Evolutionary conservation across 2,113 vertebrate species (phyloP), one percentile per base, ranked within the genome.

Genomic region (Physeter macrocephalus): DNA sequence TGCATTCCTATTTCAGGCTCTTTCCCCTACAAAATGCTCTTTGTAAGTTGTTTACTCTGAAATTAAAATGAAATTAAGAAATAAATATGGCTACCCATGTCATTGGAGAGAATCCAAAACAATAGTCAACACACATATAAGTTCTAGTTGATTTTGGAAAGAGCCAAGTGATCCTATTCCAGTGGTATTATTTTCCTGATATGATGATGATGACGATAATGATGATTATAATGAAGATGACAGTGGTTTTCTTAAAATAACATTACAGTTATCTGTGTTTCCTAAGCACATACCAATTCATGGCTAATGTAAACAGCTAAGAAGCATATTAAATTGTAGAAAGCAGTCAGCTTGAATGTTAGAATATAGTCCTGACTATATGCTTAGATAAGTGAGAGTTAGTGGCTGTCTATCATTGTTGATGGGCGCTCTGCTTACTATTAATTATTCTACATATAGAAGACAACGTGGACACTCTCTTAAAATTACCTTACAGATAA

Each of bases 31-130:
- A 84, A 92, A 84, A 85, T 71, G 67, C 14, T 49, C 81, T 43
- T 82, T 94, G n/a, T 36, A 90, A 75, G 85, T 62, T n/a, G 92
- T 82, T 87, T 92, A 46, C 18, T 91, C 25, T 96, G 84, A 96
- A 92, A 92, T 89, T 36, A 57, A 94, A 94, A 93, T 86, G 43
- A 93, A 95, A 93, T 94, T 88, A 96, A 83, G 61, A 96, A 97
- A 80, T 81, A 90, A 96, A 93, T 87, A 97, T 77, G 72, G 97
- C 71, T 83, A 71, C 39, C 15, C 72, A 41, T 34, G 59, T 95
- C 36, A 69, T 1, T 80, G 62, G 41, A 83, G 43, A 66, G 29
- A 95, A 93, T 84, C 71, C 83, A 89, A 90, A 97, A 93, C 54
- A 82, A 87, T 10, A 94, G 54, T 69, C 17, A 94, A 92, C 12